Conservation (phyloP, 2,797 vertebrate species). For the Sebastes kiyomatsui region DNA sequence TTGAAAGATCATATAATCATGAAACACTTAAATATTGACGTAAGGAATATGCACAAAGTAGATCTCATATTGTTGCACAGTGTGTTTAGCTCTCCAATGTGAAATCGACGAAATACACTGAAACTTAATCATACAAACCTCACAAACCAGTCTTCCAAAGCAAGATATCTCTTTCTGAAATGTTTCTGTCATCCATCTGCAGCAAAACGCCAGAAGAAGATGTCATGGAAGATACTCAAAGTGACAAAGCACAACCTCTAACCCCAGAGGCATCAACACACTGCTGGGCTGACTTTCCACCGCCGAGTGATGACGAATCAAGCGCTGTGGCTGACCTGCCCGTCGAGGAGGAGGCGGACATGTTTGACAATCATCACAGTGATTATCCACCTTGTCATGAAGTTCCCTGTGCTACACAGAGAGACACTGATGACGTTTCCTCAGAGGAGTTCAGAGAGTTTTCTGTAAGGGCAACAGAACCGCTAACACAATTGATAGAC, state of each 20-base stretch:
- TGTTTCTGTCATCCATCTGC: slow-evolving; percentile 23
- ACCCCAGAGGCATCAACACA: slow-evolving; percentile 3
- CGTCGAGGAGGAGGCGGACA: background rate
- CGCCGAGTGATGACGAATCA: slow-evolving; percentile 8
- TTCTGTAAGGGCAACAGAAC: background rate
- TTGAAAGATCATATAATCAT: background rate
- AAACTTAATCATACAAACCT: background rate
- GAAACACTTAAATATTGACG: background rate
- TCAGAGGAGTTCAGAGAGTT: slow-evolving; percentile 17
- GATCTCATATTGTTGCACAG: background rate
- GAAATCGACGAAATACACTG: background rate
- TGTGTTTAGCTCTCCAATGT: background rate
- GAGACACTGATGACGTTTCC: background rate
- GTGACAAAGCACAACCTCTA: slow-evolving; percentile 13
- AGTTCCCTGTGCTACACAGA: background rate
- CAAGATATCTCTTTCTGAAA: background rate
- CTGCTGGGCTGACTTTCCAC: slow-evolving; percentile 7
- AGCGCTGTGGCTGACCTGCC: background rate
- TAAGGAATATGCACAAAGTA: background rate
- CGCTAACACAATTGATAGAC: background rate
- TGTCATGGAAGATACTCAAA: background rate
- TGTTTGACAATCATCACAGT: background rate
- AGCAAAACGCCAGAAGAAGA: slow-evolving; percentile 27
- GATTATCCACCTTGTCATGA: background rate
- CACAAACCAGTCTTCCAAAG: background rate